Evolutionary conservation across 2,113 vertebrate species (phyloP).

Genomic region (Xiphophorus maculatus): DNA sequence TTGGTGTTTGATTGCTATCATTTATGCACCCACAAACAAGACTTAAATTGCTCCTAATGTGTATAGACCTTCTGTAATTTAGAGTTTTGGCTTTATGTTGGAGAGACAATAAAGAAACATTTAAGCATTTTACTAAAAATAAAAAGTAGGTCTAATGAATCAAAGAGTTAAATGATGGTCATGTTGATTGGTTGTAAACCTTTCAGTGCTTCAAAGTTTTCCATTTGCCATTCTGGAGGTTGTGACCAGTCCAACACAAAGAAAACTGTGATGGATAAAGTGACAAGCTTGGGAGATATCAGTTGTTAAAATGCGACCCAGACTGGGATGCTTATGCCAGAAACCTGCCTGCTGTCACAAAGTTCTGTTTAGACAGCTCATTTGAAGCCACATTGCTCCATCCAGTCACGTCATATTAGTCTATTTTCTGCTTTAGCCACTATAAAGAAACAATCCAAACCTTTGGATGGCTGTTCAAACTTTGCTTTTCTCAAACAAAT

Average conservation of each 20-base stretch:
- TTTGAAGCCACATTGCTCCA: constrained; percentile 61
- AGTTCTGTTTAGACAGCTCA: constrained; percentile 72
- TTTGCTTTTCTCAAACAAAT: constrained; percentile 73
- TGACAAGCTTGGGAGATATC: constrained; percentile 32
- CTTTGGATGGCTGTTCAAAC: constrained; percentile 55
- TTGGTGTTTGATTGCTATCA: constrained; percentile 50
- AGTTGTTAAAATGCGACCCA: constrained; percentile 46
- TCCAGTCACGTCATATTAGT: constrained; percentile 63
- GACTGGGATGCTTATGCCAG: constrained; percentile 57
- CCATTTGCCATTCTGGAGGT: constrained; percentile 38
- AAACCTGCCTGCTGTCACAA: constrained; percentile 72
- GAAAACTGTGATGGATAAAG: constrained; percentile 43
- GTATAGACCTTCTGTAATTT: constrained; percentile 54
- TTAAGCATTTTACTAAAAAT: constrained; percentile 68
- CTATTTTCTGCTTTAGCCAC: constrained; percentile 64
- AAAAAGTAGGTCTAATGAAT: constrained; percentile 50
- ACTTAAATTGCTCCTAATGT: constrained; percentile 67
- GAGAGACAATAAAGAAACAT: constrained; percentile 60
- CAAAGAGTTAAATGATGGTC: constrained; percentile 11
- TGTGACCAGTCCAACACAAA: constrained; percentile 44
- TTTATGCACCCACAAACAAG: constrained; percentile 61
- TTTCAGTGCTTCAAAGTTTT: constrained; percentile 32
- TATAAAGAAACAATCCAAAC: constrained; percentile 44
- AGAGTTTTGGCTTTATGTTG: constrained; percentile 48
- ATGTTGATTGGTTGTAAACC: constrained; percentile 43